Conservation (phyloP, 1,140 invertebrate genomes). For the Ooceraea biroi region DNA sequence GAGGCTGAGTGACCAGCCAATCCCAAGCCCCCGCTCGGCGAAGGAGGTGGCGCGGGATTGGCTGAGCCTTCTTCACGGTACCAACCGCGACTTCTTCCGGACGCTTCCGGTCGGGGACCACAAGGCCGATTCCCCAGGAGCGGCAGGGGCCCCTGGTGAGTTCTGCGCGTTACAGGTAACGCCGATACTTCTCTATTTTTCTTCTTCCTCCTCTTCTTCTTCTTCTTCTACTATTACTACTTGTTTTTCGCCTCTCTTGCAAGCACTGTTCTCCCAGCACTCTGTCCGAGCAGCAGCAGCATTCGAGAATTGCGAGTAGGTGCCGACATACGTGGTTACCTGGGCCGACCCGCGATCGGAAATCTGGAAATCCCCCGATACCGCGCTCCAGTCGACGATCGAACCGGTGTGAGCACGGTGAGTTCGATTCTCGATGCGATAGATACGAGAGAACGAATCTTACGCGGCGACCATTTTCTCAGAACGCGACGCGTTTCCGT, state of each 20-base stretch:
- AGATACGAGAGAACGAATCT: not conserved
- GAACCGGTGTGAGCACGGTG: constrained; percentile 5
- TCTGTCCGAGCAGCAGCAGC: constrained; percentile 40
- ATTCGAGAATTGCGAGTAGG: constrained; percentile 54
- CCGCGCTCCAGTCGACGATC: constrained; percentile 13
- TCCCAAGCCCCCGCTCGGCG: constrained; percentile 64
- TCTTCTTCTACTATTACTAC: constrained; percentile 44
- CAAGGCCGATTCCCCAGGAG: constrained; percentile 58
- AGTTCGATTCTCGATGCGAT: constrained; percentile 28
- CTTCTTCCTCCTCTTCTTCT: constrained; percentile 39
- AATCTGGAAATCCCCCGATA: not conserved
- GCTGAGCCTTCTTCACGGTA: constrained; percentile 69
- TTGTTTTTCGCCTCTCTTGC: constrained; percentile 36
- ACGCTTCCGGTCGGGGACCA: constrained; percentile 65
- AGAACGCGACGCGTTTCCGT: not conserved
- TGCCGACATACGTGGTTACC: constrained; percentile 54
- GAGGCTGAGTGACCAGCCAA: constrained; percentile 60
- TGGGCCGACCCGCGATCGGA: constrained; percentile 5
- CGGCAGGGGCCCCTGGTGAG: constrained; percentile 60
- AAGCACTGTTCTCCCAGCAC: constrained; percentile 65
- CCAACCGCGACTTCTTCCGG: constrained; percentile 68
- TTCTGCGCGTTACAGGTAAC: constrained; percentile 68
- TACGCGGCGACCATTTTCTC: not conserved
- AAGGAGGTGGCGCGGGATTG: constrained; percentile 67
- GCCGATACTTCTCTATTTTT: constrained; percentile 60